phyloP scores from a whole-genome alignment of 2,888 invertebrate species.

The Tetropium fuscum region DNA sequence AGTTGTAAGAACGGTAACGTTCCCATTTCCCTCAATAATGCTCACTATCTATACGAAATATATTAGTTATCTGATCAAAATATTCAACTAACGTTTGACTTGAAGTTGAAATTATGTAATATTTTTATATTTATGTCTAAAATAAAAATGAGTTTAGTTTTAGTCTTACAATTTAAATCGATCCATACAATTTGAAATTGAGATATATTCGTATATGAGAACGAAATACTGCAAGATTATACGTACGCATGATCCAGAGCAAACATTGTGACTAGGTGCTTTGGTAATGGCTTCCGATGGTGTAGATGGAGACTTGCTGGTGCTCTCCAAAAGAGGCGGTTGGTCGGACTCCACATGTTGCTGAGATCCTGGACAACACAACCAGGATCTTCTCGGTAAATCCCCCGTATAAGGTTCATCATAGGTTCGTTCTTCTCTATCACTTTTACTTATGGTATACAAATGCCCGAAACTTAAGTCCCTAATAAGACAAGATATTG shows the following conservation, averaged over 20 bases:
- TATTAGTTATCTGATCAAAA: too few relatives aligned
- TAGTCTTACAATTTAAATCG: too few relatives aligned
- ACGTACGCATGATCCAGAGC: constrained; percentile 60
- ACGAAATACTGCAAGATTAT: constrained; percentile 38
- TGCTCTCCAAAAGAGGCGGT: constrained; percentile 58
- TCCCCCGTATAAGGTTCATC: constrained; percentile 65
- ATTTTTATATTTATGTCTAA: too few relatives aligned
- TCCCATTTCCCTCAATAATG: too few relatives aligned
- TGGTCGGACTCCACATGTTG: constrained; percentile 58
- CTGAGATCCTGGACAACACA: constrained; percentile 67
- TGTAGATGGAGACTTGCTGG: constrained; percentile 51
- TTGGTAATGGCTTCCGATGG: constrained; percentile 53
- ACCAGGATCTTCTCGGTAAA: constrained; percentile 65
- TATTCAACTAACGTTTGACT: too few relatives aligned
- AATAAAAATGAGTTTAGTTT: too few relatives aligned
- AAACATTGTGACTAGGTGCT: constrained; percentile 53
- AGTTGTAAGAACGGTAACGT: too few relatives aligned
- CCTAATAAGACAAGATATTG: constrained; percentile 26
- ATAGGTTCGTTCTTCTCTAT: constrained; percentile 62
- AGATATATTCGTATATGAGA: too few relatives aligned
- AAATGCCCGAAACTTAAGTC: constrained; percentile 62
- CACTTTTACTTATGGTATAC: constrained; percentile 67
- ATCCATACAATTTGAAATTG: too few relatives aligned
- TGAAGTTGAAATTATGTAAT: too few relatives aligned
- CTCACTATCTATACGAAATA: too few relatives aligned